Base-by-base conservation (phyloP, 2,113 vertebrate genomes). In the Cyprinus carpio region DNA sequence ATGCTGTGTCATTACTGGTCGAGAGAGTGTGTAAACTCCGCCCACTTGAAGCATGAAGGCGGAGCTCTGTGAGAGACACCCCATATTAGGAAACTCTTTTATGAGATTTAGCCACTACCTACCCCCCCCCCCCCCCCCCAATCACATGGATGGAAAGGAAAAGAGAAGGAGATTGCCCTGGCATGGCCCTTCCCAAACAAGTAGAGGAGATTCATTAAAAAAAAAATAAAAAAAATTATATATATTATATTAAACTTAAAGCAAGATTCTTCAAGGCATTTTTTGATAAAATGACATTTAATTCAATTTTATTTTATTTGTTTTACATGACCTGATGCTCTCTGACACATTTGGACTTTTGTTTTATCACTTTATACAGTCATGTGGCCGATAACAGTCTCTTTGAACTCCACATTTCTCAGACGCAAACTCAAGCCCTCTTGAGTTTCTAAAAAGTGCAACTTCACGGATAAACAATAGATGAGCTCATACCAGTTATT, bases 61-160 rank as follows among this genome's bases (percentile, higher is more conserved):
- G 94, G 96, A 92, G 91, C 93, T 93, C 91, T 88, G 91, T 93
- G 91, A 94, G 92, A 95, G 95, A 93, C 96, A 92, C 95, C 96
- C 97, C 97, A 98, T 99, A 97, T 98, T 96, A 96, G 97, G 97
- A 96, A 96, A 86, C 88, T 96, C 94, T 96, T 93, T 95, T 96
- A 96, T 96, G 96, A 97, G 96, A 97, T 96, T 95, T 93, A 94
- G 94, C 90, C 93, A 92, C 90, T 89, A 91, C 91, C 90, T 91
- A 92, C 9, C n/a, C 67, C 75, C 49, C 79, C 62, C 74, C 81
- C 54, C 62, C 75, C 74, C 31, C 56, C 56, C 65, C 76, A 76
- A 74, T 82, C 81, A 87, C 62, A 88, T 81, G 86, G 75, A 87
- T 81, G 86, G 75, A 87, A 83, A 85, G 86, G 69, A 58, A 77